These are phyloP conservation scores for Pempheris klunzingeri DNA, from an alignment of 2,797 vertebrate genomes.

Conservation along the genomic window DNA sequence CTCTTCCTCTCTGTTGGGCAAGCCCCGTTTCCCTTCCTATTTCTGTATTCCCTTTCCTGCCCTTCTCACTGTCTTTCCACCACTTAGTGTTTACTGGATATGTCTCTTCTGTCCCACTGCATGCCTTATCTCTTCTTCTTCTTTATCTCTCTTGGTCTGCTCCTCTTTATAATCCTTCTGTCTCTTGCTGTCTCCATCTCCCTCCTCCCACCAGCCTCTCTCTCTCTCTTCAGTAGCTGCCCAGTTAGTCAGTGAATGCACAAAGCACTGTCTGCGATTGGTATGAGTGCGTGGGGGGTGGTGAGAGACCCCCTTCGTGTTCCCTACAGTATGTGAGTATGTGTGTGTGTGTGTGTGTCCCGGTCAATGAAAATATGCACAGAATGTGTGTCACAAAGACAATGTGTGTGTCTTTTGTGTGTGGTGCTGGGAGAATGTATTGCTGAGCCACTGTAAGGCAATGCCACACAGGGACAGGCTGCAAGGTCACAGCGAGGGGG, in stretches of 20 bases:
- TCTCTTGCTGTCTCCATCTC: slow-evolving; percentile 72
- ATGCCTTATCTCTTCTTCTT: slow-evolving; percentile 53
- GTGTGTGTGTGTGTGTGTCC: too few relatives aligned
- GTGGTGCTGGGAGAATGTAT: slow-evolving; percentile 36
- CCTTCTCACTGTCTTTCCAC: slow-evolving; percentile 40
- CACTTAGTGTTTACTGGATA: slow-evolving; percentile 25
- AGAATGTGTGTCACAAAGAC: slow-evolving; percentile 75
- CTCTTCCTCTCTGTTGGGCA: slow-evolving; percentile 67
- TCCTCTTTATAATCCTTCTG: slow-evolving; percentile 65
- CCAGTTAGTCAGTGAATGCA: slow-evolving; percentile 78
- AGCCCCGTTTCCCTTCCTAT: slow-evolving; percentile 65
- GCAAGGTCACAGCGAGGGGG: slow-evolving; percentile 72
- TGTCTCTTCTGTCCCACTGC: slow-evolving; percentile 32
- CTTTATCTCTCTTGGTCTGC: slow-evolving; percentile 60
- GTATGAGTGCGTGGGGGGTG: slow-evolving; percentile 72
- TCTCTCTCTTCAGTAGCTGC: slow-evolving; percentile 74
- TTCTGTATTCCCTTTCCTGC: slow-evolving; percentile 62
- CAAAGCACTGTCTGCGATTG: slow-evolving; percentile 83
- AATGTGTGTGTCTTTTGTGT: slow-evolving; percentile 58
- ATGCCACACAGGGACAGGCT: slow-evolving; percentile 65
- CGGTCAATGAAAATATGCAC: slow-evolving; percentile 73
- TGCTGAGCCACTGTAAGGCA: slow-evolving; percentile 80
- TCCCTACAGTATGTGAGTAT: slow-evolving; percentile 26
- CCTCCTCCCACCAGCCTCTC: slow-evolving; percentile 74
- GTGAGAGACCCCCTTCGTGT: slow-evolving; percentile 55